A percentile compares a stretch with the other conserved stretches of the same genome.
phyloP scores from a whole-genome alignment of 2,888 invertebrate species.

The Quadroppia sp. region DNA sequence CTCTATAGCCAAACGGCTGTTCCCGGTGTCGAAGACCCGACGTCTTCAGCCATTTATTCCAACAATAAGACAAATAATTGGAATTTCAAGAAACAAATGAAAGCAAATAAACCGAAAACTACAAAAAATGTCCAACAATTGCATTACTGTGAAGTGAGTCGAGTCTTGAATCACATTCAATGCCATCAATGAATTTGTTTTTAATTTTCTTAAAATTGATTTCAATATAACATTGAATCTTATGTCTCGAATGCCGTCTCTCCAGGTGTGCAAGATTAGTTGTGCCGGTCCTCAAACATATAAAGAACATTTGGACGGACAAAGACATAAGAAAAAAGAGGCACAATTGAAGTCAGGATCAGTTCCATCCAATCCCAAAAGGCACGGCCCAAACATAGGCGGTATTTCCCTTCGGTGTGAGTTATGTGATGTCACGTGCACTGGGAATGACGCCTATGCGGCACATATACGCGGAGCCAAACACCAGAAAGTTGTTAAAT shows the following conservation, averaged over 20 bases:
- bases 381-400: conserved; percentile 51
- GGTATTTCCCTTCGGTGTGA: conserved; percentile 79
- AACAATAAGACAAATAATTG: conserved; percentile 43
- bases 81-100: conserved; percentile 50
- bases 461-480: conserved; percentile 96
- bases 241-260: too few species aligned
- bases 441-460: conserved; percentile 96
- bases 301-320: conserved; percentile 94
- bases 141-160: conserved; percentile 78
- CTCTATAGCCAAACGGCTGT: conserved; percentile 44
- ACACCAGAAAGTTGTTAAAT: conserved; percentile 93
- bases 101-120: conserved; percentile 67
- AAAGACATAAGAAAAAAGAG: conserved; percentile 98
- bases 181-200: too few species aligned
- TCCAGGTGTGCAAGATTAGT: conserved; percentile 86
- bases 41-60: conserved; percentile 45
- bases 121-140: conserved; percentile 87
- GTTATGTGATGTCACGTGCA: conserved; percentile 96
- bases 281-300: conserved; percentile 92
- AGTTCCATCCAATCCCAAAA: conserved; percentile 46
- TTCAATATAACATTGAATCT: too few species aligned
- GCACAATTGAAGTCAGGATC: conserved; percentile 58
- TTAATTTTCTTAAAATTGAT: too few species aligned
- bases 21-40: conserved; percentile 45
- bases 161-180: too few species aligned